Base-by-base conservation (phyloP, 2,888 invertebrate genomes). In the Embidobia sp. region DNA sequence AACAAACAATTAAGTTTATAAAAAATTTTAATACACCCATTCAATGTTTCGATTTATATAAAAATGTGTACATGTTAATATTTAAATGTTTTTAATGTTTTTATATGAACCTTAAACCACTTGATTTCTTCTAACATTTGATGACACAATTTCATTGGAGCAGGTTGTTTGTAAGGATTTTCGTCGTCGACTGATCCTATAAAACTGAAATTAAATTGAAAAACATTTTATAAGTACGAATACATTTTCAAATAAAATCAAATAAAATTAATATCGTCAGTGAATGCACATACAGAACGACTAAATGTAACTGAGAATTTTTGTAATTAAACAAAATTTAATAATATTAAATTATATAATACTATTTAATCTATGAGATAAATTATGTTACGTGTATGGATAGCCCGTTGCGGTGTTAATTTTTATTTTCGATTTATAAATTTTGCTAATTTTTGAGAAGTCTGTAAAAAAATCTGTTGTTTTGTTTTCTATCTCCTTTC, bases 401-500 rank as follows among this genome's bases (percentile, higher is more conserved):
- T 89, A 89, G 72, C 93, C 93, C 84, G 94, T 95, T 10, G 93
- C 92, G 73, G 93, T 92, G 84, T 95, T 94, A 88, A 94, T 94
- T 83, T 95, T 95, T 61, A 95, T 94, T 90, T 93, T 95, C 49
- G 92, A 92, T 80, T 93, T 93, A 85, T 94, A 96, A 55, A 92
- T 91, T 88, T 97, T 97, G 79, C 95, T 94, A 7, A 93, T 92
- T 88, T 94, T 95, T 76, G 93, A 90, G 81, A 97, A 93, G 80
- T 96, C 96, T 81, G 95, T 94, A 61, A 93, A 93, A 84, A 93
- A 95, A 82, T 94, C 94, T 49, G 96, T 96, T 0, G 96, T 94
- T 78, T 94, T 94, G 63, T 90, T 90, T 88, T 98, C 98, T 57
- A 98, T 95, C 81, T 92, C 91, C 61, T 93, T 91, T 3, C 94